Evolutionary conservation across 2,797 vertebrate genomes (phyloP).

Genomic region (Botia kubotai): DNA sequence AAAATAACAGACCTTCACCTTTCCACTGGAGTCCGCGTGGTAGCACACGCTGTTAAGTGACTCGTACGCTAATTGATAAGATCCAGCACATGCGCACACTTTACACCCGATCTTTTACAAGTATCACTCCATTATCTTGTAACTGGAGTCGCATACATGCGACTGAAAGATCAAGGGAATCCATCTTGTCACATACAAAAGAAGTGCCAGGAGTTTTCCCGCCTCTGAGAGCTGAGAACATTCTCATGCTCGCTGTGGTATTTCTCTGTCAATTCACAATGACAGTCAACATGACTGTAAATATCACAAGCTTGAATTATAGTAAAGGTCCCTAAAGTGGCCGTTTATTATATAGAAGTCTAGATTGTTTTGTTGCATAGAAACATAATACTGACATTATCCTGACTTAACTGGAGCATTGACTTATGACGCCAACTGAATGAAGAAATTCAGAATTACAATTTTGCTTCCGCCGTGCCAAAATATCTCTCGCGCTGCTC

Average conservation of each 20-base stretch:
- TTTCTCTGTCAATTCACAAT: constrained; percentile 51
- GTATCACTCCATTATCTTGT: constrained; percentile 66
- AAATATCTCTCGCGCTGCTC: constrained; percentile 19
- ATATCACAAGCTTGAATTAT: constrained; percentile 27
- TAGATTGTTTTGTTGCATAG: neutral
- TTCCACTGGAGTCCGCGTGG: constrained; percentile 58
- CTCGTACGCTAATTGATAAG: constrained; percentile 77
- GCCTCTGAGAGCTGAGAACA: constrained; percentile 52
- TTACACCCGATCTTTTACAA: constrained; percentile 70
- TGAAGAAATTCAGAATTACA: neutral
- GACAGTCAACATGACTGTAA: constrained; percentile 36
- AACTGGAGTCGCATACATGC: constrained; percentile 63
- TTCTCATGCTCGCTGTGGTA: constrained; percentile 56
- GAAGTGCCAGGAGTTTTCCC: constrained; percentile 62
- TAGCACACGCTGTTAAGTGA: constrained; percentile 69
- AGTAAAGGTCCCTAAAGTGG: neutral
- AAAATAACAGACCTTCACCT: constrained; percentile 17
- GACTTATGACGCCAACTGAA: neutral
- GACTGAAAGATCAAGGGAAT: constrained; percentile 73
- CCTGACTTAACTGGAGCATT: neutral
- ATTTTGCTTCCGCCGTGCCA: constrained; percentile 17
- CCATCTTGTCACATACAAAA: constrained; percentile 59
- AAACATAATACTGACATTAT: neutral
- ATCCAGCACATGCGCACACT: constrained; percentile 63
- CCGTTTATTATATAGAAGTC: neutral